Evolutionary conservation across 1,140 invertebrate species (phyloP).

Genomic region (Chymomyza costata): DNA sequence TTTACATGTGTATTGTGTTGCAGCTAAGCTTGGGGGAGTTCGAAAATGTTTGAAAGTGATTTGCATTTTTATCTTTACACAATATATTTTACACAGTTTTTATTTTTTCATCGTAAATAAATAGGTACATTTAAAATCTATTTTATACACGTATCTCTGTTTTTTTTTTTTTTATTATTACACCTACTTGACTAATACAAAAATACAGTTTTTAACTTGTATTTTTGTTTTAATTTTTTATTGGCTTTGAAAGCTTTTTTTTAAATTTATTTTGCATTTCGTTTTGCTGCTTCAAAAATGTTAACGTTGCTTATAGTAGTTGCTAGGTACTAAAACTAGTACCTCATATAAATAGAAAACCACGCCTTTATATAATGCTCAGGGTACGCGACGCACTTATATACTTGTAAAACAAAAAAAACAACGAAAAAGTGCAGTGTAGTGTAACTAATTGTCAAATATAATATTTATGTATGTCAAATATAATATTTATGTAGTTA

Average conservation of each 20-base stretch:
- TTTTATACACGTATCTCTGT: too few species aligned
- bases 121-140: too few species aligned
- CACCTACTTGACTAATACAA: conserved; percentile 57
- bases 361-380: conserved; percentile 3
- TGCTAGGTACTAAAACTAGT: too few species aligned
- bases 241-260: conserved; percentile 48
- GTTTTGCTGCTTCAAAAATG: conserved; percentile 34
- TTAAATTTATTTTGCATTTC: conserved; percentile 22
- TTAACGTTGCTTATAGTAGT: conserved; percentile 25
- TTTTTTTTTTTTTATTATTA: background rate
- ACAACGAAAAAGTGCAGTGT: conserved; percentile 12
- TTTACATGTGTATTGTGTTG: too few species aligned
- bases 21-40: too few species aligned
- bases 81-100: conserved; percentile 14
- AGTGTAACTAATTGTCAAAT: conserved; percentile 23
- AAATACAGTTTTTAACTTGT: conserved; percentile 62
- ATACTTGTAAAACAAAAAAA: background rate
- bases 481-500: too few species aligned
- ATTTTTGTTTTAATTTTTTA: conserved; percentile 10
- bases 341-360: conserved; percentile 3
- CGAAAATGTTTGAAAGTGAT: too few species aligned
- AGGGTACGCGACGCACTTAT: background rate
- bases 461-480: conserved; percentile 1
- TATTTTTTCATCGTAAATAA: too few species aligned
- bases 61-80: conserved; percentile 10